These are phyloP conservation scores for Siderastrea siderea DNA, from an alignment of 92 coral and sea anemone species.

Conservation along the genomic window DNA sequence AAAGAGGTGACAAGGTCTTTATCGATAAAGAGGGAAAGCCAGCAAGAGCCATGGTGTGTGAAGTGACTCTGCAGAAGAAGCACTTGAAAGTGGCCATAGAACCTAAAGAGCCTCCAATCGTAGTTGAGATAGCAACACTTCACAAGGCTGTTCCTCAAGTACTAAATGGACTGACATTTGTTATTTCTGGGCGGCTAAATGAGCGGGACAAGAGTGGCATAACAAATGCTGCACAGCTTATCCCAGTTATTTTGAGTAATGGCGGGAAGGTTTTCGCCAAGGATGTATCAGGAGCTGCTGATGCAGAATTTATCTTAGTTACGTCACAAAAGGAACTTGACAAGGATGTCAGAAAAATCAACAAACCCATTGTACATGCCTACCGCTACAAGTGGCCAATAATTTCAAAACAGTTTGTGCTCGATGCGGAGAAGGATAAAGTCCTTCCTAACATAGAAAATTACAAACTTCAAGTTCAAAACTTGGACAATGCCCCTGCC, in stretches of 20 bases:
- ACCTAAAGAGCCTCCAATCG: slow-evolving; percentile 33
- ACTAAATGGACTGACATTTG: slow-evolving; percentile 37
- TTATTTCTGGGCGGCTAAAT: slow-evolving; percentile 34
- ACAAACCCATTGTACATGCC: slow-evolving; percentile 41
- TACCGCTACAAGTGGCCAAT: slow-evolving; percentile 57
- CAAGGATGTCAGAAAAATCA: slow-evolving; percentile 35
- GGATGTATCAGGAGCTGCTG: slow-evolving; percentile 27
- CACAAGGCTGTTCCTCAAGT: slow-evolving; percentile 36
- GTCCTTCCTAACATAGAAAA: slow-evolving; percentile 18
- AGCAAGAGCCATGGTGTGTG: slow-evolving; percentile 19
- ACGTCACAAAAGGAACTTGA: slow-evolving; percentile 57
- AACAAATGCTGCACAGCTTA: slow-evolving; percentile 34
- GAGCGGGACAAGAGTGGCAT: slow-evolving; percentile 27
- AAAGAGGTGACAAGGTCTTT: slow-evolving; percentile 8
- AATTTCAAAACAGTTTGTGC: slow-evolving; percentile 43
- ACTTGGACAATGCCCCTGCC: slow-evolving; percentile 41
- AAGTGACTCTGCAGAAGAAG: slow-evolving; percentile 29
- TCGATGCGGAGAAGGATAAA: slow-evolving; percentile 33
- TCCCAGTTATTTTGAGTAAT: slow-evolving; percentile 25
- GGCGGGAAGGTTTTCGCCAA: slow-evolving; percentile 38
- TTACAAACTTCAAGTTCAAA: slow-evolving; percentile 21
- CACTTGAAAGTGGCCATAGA: slow-evolving; percentile 28
- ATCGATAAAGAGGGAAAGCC: slow-evolving; percentile 2
- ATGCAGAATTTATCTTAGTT: slow-evolving; percentile 33
- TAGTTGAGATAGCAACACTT: slow-evolving; percentile 33